phyloP scores from a whole-genome alignment of 1,140 invertebrate species.

The Nephila pilipes region DNA sequence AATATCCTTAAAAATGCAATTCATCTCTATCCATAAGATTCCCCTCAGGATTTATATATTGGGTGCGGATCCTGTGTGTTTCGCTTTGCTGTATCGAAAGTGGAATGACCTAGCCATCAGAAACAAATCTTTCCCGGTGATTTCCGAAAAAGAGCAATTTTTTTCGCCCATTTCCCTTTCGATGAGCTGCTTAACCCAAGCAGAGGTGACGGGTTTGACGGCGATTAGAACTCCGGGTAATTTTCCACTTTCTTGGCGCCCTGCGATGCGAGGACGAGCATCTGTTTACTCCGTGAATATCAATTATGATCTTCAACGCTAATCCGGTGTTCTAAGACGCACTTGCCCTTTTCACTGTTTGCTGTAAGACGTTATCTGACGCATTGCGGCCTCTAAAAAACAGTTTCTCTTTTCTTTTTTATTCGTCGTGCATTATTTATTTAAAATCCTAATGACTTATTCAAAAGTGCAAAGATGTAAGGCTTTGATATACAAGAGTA shows the following conservation, averaged over 20 bases:
- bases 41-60: background rate
- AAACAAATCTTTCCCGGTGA: background rate
- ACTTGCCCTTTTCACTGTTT: background rate
- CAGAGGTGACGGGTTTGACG: background rate
- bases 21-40: background rate
- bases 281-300: background rate
- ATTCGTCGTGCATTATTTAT: too few species aligned
- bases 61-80: background rate
- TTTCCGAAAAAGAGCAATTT: background rate
- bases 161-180: background rate
- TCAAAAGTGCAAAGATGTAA: too few species aligned
- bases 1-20: background rate
- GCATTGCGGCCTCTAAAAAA: background rate
- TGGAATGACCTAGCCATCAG: background rate
- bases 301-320: background rate
- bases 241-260: slow-evolving; percentile 16
- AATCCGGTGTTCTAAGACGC: background rate
- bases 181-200: background rate
- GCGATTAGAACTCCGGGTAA: background rate
- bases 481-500: too few species aligned
- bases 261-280: background rate
- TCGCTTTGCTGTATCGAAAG: background rate
- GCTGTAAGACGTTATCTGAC: background rate
- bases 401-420: too few species aligned
- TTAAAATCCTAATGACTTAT: too few species aligned